Evolutionary conservation across 2,888 invertebrate genomes (phyloP).

Genomic region (Hydrotaea diabolus): DNA sequence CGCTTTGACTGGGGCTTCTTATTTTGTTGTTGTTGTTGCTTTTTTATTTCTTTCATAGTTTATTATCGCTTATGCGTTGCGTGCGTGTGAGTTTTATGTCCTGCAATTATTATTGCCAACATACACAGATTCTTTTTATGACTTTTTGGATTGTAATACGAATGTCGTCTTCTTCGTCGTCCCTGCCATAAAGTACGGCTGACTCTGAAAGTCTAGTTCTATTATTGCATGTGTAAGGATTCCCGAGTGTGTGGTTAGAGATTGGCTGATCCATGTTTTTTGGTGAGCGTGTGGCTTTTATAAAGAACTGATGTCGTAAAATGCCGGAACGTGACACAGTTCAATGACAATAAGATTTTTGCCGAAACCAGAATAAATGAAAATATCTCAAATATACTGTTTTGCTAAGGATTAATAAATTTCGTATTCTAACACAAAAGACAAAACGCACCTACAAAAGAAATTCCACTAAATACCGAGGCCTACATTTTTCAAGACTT

Average conservation of each 20-base stretch:
- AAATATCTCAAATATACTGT: no score
- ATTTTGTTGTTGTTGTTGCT: background rate
- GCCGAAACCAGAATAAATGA: no score
- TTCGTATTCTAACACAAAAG: no score
- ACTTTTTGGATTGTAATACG: constrained; percentile 62
- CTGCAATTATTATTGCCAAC: constrained; percentile 64
- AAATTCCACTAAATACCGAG: no score
- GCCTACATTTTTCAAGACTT: no score
- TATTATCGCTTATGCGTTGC: constrained; percentile 43
- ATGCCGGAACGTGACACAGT: no score
- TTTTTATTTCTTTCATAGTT: constrained; percentile 57
- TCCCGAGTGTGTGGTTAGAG: background rate
- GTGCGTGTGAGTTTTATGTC: constrained; percentile 35
- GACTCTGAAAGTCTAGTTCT: no score
- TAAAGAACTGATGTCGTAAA: no score
- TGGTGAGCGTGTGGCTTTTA: background rate
- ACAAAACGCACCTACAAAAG: no score
- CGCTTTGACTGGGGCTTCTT: constrained; percentile 9
- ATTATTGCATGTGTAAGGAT: background rate
- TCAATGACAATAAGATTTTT: no score
- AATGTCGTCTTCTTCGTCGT: constrained; percentile 27
- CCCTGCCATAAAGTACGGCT: constrained; percentile 10
- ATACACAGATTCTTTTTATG: constrained; percentile 67
- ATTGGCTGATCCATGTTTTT: background rate
- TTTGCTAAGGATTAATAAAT: no score